These are phyloP conservation scores for Pseudonaja textilis DNA, from an alignment of 2,113 vertebrate genomes.

Conservation along the genomic window DNA sequence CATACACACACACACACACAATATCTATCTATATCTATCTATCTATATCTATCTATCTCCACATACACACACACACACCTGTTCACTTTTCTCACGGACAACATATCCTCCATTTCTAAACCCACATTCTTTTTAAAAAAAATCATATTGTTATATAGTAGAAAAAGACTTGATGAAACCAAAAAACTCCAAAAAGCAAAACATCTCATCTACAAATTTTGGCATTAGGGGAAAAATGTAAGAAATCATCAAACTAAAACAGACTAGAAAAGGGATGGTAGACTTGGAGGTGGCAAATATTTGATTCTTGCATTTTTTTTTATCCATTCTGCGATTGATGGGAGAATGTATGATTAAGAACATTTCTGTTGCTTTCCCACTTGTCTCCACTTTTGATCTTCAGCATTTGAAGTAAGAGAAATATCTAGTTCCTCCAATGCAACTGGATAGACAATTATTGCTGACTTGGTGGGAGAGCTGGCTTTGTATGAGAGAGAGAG, in stretches of 20 bases:
- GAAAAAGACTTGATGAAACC: neutral
- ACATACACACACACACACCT: neutral
- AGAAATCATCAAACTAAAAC: neutral
- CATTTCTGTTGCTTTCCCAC: too few relatives aligned
- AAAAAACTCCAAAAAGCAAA: neutral
- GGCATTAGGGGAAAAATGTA: neutral
- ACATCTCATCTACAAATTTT: neutral
- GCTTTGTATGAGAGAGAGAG: too few relatives aligned
- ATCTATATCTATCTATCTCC: too few relatives aligned
- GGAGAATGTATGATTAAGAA: too few relatives aligned
- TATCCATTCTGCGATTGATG: too few relatives aligned
- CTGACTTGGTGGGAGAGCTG: too few relatives aligned
- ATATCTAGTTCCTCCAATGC: too few relatives aligned
- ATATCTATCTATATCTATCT: too few relatives aligned
- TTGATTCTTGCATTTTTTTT: neutral
- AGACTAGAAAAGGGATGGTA: neutral
- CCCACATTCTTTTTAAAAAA: neutral
- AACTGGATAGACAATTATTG: too few relatives aligned
- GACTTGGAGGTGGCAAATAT: neutral
- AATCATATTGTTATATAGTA: neutral
- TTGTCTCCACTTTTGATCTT: too few relatives aligned
- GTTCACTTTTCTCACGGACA: neutral
- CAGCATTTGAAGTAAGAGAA: too few relatives aligned
- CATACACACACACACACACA: neutral
- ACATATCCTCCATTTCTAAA: neutral